phyloP scores from a whole-genome alignment of 2,113 vertebrate genomes.

The Synodontis membranacea region DNA sequence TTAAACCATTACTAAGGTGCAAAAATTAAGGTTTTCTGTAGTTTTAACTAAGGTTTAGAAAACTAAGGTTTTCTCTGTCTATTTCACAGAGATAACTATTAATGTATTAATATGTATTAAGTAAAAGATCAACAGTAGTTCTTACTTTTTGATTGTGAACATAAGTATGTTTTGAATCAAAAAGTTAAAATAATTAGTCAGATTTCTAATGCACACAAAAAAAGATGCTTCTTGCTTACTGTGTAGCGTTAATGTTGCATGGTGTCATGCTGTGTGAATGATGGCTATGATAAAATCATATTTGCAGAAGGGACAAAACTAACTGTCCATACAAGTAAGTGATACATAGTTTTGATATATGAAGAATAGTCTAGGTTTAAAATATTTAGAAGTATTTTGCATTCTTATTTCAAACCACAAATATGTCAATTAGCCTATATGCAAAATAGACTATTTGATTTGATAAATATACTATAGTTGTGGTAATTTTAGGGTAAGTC shows the following conservation, averaged over 20 bases:
- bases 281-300: background rate
- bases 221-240: too few species aligned
- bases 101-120: background rate
- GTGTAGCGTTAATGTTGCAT: background rate
- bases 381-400: background rate
- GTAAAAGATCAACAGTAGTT: background rate
- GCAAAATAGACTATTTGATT: background rate
- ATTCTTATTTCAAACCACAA: background rate
- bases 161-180: background rate
- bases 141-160: background rate
- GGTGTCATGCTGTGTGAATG: constrained; percentile 1
- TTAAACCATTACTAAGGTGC: background rate
- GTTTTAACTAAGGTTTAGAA: background rate
- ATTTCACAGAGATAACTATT: background rate
- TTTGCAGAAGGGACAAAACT: background rate
- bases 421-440: background rate
- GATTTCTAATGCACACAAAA: too few species aligned
- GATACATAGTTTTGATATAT: background rate
- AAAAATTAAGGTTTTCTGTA: background rate
- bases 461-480: background rate
- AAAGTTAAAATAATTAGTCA: background rate
- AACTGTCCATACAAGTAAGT: background rate
- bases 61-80: background rate
- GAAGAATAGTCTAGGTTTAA: background rate
- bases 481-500: background rate